These are phyloP conservation scores for Eumaeus atala DNA, from an alignment of 1,140 invertebrate genomes.

Conservation along the genomic window DNA sequence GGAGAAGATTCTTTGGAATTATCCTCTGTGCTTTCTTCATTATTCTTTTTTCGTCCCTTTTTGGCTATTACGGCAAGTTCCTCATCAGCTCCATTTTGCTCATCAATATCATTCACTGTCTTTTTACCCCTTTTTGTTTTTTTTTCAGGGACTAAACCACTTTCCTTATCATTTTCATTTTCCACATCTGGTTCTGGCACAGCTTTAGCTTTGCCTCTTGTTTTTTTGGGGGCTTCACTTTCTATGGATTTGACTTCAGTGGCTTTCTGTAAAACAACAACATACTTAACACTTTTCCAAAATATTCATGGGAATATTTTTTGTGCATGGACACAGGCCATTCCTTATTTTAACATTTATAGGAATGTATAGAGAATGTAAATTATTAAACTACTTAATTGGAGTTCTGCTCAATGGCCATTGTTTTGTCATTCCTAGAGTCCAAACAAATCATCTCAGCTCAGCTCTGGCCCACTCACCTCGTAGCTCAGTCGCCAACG, in stretches of 20 bases:
- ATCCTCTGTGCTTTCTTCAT: conserved; percentile 26
- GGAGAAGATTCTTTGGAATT: conserved; percentile 20
- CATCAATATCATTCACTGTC: conserved; percentile 26
- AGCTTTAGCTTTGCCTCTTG: conserved; percentile 53
- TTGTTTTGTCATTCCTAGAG: no score
- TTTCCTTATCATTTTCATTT: conserved; percentile 38
- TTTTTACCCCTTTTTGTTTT: conserved; percentile 55
- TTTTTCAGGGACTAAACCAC: conserved; percentile 39
- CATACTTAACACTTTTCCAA: no score
- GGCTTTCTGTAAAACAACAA: conserved; percentile 54
- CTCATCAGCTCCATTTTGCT: conserved; percentile 35
- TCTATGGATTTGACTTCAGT: conserved; percentile 50
- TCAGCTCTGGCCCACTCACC: no score
- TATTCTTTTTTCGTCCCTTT: conserved; percentile 51
- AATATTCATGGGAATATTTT: no score
- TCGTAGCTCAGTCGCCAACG: no score
- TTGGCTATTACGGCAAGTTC: conserved; percentile 34
- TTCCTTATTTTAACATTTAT: no score
- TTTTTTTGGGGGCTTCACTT: conserved; percentile 52
- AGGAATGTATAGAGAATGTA: no score
- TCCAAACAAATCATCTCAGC: no score
- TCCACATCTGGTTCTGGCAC: conserved; percentile 35
- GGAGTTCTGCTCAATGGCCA: no score
- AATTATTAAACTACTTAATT: no score
- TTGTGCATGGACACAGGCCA: no score